Evolutionary conservation across 2,797 vertebrate genomes (phyloP).

Genomic region (Varecia variegata): DNA sequence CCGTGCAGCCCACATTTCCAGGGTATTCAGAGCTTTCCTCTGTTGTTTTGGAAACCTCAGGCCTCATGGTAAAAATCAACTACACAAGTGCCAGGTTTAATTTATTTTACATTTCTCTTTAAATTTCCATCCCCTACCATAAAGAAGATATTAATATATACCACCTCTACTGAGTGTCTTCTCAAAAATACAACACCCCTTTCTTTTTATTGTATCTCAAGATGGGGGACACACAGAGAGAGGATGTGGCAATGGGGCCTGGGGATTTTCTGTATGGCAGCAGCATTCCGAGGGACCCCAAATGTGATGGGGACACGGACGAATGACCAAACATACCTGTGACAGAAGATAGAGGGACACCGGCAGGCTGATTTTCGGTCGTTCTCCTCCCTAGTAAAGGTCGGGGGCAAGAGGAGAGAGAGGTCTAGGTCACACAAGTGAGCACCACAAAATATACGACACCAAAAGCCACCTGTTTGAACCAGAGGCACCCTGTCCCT

Average conservation of each 20-base stretch:
- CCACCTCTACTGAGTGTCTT: not conserved
- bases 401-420: not conserved
- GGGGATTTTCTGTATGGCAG: not conserved
- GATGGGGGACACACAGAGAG: not conserved
- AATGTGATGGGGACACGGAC: not conserved
- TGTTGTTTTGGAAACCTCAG: not conserved
- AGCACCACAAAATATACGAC: not conserved
- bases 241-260: not conserved
- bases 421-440: conserved; percentile 33
- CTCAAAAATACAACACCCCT: not conserved
- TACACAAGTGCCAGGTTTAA: not conserved
- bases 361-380: conserved; percentile 94
- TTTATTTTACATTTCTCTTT: conserved; percentile 26
- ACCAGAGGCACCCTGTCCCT: not conserved
- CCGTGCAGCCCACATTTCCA: not conserved
- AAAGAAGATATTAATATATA: not conserved
- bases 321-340: conserved; percentile 87
- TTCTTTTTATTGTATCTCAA: not conserved
- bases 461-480: not conserved
- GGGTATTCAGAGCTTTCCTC: not conserved
- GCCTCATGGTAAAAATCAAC: not conserved
- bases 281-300: not conserved
- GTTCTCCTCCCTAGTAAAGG: conserved; percentile 89
- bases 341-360: conserved; percentile 98
- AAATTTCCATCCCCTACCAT: not conserved